Evolutionary conservation across 2,113 vertebrate species (phyloP), one percentile per base, ranked within the genome.

Genomic region (Cyphomyrus discorhynchus): DNA sequence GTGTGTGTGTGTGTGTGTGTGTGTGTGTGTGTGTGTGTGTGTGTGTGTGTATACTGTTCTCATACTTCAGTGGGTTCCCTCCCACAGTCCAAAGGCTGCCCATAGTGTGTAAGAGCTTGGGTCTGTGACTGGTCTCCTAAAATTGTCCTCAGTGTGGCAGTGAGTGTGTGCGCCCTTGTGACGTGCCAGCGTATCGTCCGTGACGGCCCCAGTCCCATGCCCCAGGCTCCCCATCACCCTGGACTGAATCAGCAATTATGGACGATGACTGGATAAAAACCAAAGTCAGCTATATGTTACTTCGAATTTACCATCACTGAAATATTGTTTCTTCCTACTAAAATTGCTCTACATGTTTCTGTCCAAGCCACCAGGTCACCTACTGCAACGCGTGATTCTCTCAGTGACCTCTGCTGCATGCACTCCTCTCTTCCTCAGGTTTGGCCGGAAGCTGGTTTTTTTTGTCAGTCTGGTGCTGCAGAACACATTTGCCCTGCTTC

Each of bases 401-500:
- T 3, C 9, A 10, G 66, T 77, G 31, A 77, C 70, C 31, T 77
- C 10, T 35, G 11, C 10, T 35, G 13, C 15, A 39, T 1, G 15
- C 35, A 19, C 50, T 45, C 53, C 27, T 46, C 5, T 70, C 11
- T 24, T 87, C 49, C 35, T 39, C 85, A 92, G 92, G 62, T 92
- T 89, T 85, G 92, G 92, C 8, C 58, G 92, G 39, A 91, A 89
- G 46, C 11, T 46, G 1, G 52, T 89, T 10, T 77, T 90, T 35
- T 92, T 92, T 87, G 50, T 42, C 27, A 56, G 89, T 47, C 82
- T 90, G 88, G 56, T 88, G 7, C 6, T 91, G 82, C 90, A 89
- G 91, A 92, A 89, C 3, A 15, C 91, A 6, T 91, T 90, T 56
- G 66, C 49, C 17, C 8, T 91, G 13, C 10, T 92, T n/a, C 89